Conservation (phyloP, 1,140 invertebrate genomes). For the Brachionus plicatilis region DNA sequence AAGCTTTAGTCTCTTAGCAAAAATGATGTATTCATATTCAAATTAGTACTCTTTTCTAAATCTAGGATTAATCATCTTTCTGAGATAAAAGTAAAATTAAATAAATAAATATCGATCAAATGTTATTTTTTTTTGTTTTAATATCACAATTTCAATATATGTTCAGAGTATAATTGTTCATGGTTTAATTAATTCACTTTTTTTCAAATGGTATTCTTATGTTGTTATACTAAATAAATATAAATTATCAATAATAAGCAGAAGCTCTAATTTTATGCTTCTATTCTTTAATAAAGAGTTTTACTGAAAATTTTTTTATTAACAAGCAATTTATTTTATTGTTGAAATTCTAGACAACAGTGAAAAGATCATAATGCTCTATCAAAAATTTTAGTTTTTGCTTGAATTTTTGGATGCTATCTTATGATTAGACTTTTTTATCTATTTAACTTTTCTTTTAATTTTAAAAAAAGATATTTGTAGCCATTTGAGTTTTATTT, state of each 20-base stretch:
- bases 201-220: not conserved
- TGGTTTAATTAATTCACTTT: not conserved
- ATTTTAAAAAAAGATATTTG: not conserved
- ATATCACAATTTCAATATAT: not conserved
- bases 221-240: too few species aligned
- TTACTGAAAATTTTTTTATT: not conserved
- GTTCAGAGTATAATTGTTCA: not conserved
- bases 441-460: not conserved
- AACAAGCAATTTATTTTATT: not conserved
- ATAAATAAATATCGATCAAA: not conserved
- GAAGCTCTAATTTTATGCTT: not conserved
- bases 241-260: too few species aligned
- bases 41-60: not conserved
- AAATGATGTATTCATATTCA: too few species aligned
- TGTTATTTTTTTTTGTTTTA: not conserved
- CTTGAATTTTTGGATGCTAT: not conserved
- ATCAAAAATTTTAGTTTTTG: not conserved
- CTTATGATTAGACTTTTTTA: not conserved
- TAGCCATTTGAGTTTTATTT: not conserved
- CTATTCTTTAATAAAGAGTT: not conserved
- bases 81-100: not conserved
- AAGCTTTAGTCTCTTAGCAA: too few species aligned
- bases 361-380: not conserved
- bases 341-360: not conserved
- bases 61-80: not conserved